Evolutionary conservation across 2,797 vertebrate species (phyloP), one percentile per base, ranked within the genome.

Genomic region (Bothrops alternatus): DNA sequence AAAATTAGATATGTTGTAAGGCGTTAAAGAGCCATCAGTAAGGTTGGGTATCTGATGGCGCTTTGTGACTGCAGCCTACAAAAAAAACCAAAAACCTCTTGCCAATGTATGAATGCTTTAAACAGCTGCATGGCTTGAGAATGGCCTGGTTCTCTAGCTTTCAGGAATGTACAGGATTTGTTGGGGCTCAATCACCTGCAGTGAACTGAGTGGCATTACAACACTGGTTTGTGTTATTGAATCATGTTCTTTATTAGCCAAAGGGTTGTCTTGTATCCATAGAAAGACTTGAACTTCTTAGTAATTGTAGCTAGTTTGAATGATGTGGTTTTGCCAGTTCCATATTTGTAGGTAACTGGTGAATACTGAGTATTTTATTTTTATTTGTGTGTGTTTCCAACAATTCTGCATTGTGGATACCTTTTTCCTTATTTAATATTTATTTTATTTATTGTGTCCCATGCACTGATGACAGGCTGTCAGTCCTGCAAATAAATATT

Each of bases 381-480:
- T 26, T 88, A 82, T 85, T 91, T 88, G 13, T 88, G 86, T 42
- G 86, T 92, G 6, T 92, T 89, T 60, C 20, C 6, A 11, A 73
- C 47, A 47, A 47, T 88, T 50, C 16, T 88, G 56, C 63, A 47
- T 87, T 90, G 47, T 20, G 2, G 32, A 28, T 53, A 82, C 28
- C 28, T 42, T 88, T 56, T 86, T 82, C 53, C 78, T 89, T 93
- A 93, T 93, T 93, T 93, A 92, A 92, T 93, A 93, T 93, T 94
- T 94, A 93, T 93, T 91, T 94, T 58, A 92, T 92, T 94, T 92
- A 91, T 93, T 93, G 78, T 91, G 12, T 87, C 55, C 42, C 56
- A 86, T 10, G 78, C 78, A 91, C 28, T 89, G 86, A 88, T 88
- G 89, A 85, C 89, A 90, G 91, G 85, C 28, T 88, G 57, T 82